Base-by-base conservation (phyloP, 35 echinoderm and acorn worm species). In the Apostichopus parvimensis region DNA sequence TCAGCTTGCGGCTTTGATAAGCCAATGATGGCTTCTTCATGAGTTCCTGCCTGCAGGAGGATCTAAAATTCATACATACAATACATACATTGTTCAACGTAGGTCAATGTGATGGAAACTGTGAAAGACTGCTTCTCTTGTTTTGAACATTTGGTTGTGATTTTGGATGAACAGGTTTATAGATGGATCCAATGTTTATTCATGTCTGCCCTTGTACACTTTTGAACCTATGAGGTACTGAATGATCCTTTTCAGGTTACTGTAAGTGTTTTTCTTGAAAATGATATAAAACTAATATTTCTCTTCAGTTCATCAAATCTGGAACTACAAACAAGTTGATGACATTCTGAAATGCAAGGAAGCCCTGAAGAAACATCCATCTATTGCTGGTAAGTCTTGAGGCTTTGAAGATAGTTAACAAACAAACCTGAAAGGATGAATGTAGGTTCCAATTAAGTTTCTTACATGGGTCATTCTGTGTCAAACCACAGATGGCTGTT, bases 301-400 rank as follows among this genome's bases (percentile, higher is more conserved):
- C 55, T 82, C 79, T 57, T 82, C 55, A 82, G 85, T 72, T 68
- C 68, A 87, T 87, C 85, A 87, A 53, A 17, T 87, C 7, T 87
- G 85, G 85, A 87, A 87, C 65, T 87, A 87, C 85, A 87, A 53
- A 8, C 58, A 87, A 9, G 20, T 87, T 4, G 58, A 87, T 68
- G 85, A 87, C 65, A 28, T 87, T 60, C 57, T 87, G 9, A 25
- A 57, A 17, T 66, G 57, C 24, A 66, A 87, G 45, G 59, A 64
- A 68, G 21, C 60, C 21, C 28, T 87, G 59, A 24, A 87, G 14
- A 28, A 87, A 45, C 85, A 87, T 24, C 59, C 59, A 58, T 87
- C 85, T 5, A 21, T 45, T 9, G 58, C n/a, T 68, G 85, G 85
- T 87, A 72, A 24, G 57, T 61, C 58, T 61, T 61, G 58, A 61